Base-by-base conservation (phyloP, 2,888 invertebrate genomes). In the Oxytorus armatus region DNA sequence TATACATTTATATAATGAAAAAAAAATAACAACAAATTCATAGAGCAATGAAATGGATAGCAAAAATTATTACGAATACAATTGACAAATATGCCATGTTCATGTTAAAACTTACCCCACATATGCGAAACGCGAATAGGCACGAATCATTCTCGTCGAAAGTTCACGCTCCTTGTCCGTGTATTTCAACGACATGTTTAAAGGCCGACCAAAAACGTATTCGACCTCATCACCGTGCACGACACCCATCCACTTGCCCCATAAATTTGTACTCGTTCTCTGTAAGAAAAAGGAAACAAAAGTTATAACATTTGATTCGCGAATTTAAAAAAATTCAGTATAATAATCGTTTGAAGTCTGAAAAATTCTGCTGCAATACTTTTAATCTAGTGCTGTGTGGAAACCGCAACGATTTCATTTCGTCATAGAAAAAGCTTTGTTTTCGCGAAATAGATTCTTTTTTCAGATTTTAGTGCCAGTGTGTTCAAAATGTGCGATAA, bases 161-260 rank as follows among this genome's bases (percentile, higher is more conserved):
- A 99, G 95, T 88, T 97, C 96, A 51, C 96, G 94, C 91, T 98
- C 98, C 83, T 96, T 94, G 23, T 95, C 95, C 90, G 96, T 96
- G 93, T 98, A 99, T 91, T 96, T 95, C 85, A 96, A 93, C 11
- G 97, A 96, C 93, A 95, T 95, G 93, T 98, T 97, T 88, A 98
- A 93, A 0, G 99, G 99, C 91, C 98, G 97, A 1, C 99, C 99
- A 90, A 99, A 99, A 86, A 98, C 97, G 93, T 98, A 99, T 92
- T 98, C 98, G 90, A 99, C 98, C 93, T 99, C 99, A 90, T 99
- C 99, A 0, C 98, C 99, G 88, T 99, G 99, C 95, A 99, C 96
- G 81, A 98, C 98, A 0, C 99, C 99, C 98, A 99, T 99, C 99
- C 99, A 99, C 90, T 97, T 96, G 25, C 98, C 99, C 99, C 99